Evolutionary conservation across 2,888 invertebrate species (phyloP), one percentile per base, ranked within the genome.

Genomic region (Erebia aethiops): DNA sequence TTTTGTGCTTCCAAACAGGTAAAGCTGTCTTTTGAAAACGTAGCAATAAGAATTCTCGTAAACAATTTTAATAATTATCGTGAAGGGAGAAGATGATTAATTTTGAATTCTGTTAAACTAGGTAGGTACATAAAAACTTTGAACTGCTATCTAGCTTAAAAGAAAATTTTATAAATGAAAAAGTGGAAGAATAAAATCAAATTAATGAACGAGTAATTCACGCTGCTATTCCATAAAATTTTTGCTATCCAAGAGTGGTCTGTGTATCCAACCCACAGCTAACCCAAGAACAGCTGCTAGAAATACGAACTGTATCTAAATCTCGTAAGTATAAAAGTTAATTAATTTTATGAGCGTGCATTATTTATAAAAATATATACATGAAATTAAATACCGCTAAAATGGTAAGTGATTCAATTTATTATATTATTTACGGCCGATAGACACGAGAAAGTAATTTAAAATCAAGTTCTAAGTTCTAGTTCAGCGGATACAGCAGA

Each of bases 391-490:
- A 51, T 1, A 51, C 14, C 13, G 1, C 8, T 54, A 26, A 26
- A 26, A 66, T 65, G 13, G 18, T 3, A 46, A 49, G 46, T 46
- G 49, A 62, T 21, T 49, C 3, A 21, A 11, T 64, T 13, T 18
- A 41, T 41, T 54, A 54, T 41, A 41, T 41, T 54, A 54, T 41
- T 52, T 64, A 35, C 35, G 8, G 43, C 43, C 14, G 73, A 70
- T 75, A 76, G 52, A 63, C 71, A 78, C 75, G 77, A 78, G 85
- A 87, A 87, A 87, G 87, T 87, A 76, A 79, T 78, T 75, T 61
- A 72, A n/a, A n/a, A 75, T 71, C 71, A 71, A 74, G 70, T 65
- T 72, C 69, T 61, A 60, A 67, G 18, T 68, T 70, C 73, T 67
- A 73, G 71, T 73, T 57, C 62, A 71, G 69, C 71, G 75, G 74